phyloP scores from a whole-genome alignment of 2,797 vertebrate species.

The Sebastes cheni region DNA sequence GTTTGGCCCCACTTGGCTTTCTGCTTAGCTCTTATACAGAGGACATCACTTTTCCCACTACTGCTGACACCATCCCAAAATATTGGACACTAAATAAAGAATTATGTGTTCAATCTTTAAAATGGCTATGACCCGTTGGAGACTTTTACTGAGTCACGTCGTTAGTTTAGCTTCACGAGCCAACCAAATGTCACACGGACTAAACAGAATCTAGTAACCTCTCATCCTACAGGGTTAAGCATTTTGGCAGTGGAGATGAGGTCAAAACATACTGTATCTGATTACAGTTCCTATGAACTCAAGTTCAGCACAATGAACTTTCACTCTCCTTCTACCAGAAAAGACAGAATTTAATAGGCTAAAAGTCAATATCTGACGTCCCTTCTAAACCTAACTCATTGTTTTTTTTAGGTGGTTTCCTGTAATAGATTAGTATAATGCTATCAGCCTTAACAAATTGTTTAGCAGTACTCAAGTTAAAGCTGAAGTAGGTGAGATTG shows the following conservation, averaged over 20 bases:
- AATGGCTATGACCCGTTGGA: background rate
- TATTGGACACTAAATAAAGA: background rate
- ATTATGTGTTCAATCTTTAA: background rate
- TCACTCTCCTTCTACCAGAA: background rate
- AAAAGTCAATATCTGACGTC: background rate
- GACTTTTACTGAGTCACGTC: background rate
- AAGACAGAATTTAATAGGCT: background rate
- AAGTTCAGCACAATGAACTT: background rate
- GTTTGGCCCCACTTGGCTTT: constrained; percentile 56
- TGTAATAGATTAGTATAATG: background rate
- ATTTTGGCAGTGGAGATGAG: background rate
- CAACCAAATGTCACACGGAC: background rate
- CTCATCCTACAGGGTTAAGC: background rate
- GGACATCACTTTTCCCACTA: constrained; percentile 17
- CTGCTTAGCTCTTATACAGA: constrained; percentile 5
- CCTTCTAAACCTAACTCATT: background rate
- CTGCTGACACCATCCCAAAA: background rate
- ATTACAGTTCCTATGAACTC: constrained; percentile 8
- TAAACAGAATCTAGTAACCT: background rate
- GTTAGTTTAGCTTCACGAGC: background rate
- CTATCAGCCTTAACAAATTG: background rate
- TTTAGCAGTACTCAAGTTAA: background rate
- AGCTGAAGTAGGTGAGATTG: no score
- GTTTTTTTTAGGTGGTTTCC: background rate
- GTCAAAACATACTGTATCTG: background rate